Base-by-base conservation (phyloP, 92 coral and sea anemone genomes). In the Diadumene lineata region DNA sequence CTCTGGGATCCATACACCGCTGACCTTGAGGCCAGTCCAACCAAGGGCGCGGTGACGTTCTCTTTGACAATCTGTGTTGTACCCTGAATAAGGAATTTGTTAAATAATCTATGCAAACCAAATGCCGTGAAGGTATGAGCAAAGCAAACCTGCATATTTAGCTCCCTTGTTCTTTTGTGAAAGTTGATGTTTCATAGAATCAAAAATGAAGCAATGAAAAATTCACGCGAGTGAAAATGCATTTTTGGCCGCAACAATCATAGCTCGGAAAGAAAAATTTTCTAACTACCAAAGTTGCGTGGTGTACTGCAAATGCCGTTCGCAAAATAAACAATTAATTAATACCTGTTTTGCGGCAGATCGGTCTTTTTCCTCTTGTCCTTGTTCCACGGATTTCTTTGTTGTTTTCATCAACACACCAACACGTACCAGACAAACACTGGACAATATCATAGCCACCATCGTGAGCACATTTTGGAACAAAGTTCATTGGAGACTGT, bases 331-430 rank as follows among this genome's bases (percentile, higher is more conserved):
- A 0, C 23, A 57, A 31, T 19, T 21, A 31, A 46, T 1, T 50
- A 83, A 26, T 73, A 88, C 97, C 97, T 33, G 75, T 56, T 72
- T 78, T 62, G 34, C 65, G 74, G 32, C 97, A 91, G 34, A 81
- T 19, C 0, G 97, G 92, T 53, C 79, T 80, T 34, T 53, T 34
- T 56, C 92, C 97, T 53, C 82, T 75, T 6, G 66, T 60, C 31
- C 92, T 64, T 31, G 92, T 90, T 19, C 82, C 81, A 13, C 82
- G 78, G 9, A 90, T 50, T 64, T 84, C 92, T 15, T 71, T 72
- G 63, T 92, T 92, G 16, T 90, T 70, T 64, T 83, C 70, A 29
- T 83, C 89, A 16, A 90, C 96, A 50, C 96, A 94, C 97, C 97
- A 96, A 44, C 99, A 96, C 56, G 66, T 75, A 18, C 88, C 93